A percentile compares a stretch with the other conserved stretches of the same genome.
Conservation (phyloP, 1,140 invertebrate species). For the Drosophila ercepeae region DNA sequence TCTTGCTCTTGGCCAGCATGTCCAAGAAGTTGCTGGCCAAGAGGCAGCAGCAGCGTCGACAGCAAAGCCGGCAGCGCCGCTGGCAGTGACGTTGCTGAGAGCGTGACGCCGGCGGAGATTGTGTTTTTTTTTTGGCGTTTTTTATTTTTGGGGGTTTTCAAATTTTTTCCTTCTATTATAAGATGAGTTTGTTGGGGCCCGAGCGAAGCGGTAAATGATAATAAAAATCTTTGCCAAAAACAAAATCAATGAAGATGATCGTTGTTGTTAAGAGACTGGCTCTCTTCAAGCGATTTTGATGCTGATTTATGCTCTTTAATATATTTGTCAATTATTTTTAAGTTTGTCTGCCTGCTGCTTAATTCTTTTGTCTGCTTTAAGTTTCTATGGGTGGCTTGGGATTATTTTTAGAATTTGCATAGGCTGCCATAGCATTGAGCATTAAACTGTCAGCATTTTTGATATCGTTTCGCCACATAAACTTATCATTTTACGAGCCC, state of each 20-base stretch:
- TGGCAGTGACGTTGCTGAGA: slow-evolving; percentile 47
- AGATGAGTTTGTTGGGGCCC: slow-evolving; percentile 37
- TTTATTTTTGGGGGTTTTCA: slow-evolving; percentile 25
- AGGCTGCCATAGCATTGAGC: slow-evolving; percentile 19
- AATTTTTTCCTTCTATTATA: slow-evolving; percentile 29
- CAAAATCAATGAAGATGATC: slow-evolving; percentile 40
- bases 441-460: slow-evolving; percentile 73
- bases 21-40: slow-evolving; percentile 83
- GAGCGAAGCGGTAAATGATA: slow-evolving; percentile 75
- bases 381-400: slow-evolving; percentile 32
- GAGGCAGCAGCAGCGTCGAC: slow-evolving; percentile 48
- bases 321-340: slow-evolving; percentile 82
- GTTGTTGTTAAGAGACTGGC: slow-evolving; percentile 41
- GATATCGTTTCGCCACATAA: slow-evolving; percentile 63
- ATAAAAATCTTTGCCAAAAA: slow-evolving; percentile 60
- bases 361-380: slow-evolving; percentile 60
- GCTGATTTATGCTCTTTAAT: slow-evolving; percentile 81
- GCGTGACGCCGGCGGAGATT: slow-evolving; percentile 65
- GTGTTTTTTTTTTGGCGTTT: slow-evolving; percentile 4
- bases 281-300: slow-evolving; percentile 72
- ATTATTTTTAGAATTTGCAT: slow-evolving; percentile 63
- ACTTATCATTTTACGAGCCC: slow-evolving; percentile 57
- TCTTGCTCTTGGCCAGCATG: slow-evolving; percentile 81
- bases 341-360: slow-evolving; percentile 47
- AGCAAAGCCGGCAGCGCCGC: slow-evolving; percentile 63